These are phyloP conservation scores for Gymnocypris eckloni DNA, from an alignment of 2,797 vertebrate species.

Conservation along the genomic window DNA sequence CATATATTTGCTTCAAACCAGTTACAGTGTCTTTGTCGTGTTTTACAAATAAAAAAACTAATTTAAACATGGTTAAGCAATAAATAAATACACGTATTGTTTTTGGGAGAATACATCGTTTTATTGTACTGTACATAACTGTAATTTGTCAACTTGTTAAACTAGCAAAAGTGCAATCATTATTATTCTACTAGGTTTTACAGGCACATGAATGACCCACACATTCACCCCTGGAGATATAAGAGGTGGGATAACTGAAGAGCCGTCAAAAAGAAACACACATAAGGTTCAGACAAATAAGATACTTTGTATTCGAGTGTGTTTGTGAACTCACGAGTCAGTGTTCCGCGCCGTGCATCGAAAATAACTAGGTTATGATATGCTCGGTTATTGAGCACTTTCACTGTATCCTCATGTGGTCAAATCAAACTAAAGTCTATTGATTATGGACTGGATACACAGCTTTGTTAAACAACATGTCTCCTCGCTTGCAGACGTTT, in stretches of 20 bases:
- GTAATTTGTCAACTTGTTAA: slow-evolving; percentile 27
- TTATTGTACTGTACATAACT: slow-evolving; percentile 60
- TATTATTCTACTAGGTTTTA: slow-evolving; percentile 38
- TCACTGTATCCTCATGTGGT: background rate
- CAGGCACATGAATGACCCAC: slow-evolving; percentile 24
- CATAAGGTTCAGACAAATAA: slow-evolving; percentile 34
- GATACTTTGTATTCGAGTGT: slow-evolving; percentile 1
- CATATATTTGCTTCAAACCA: background rate
- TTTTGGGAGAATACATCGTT: slow-evolving; percentile 49
- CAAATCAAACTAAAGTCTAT: slow-evolving; percentile 1
- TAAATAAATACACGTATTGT: slow-evolving; percentile 8
- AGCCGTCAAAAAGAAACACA: slow-evolving; percentile 31
- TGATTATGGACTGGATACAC: slow-evolving; percentile 13
- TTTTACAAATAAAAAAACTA: background rate
- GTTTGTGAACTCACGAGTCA: background rate
- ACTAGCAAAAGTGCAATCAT: slow-evolving; percentile 62
- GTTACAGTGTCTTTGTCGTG: background rate
- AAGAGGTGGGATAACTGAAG: slow-evolving; percentile 10
- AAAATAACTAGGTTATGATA: slow-evolving; percentile 2
- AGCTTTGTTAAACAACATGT: slow-evolving; percentile 16
- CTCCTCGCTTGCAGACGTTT: slow-evolving; percentile 3
- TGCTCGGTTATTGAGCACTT: background rate
- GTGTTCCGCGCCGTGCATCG: slow-evolving; percentile 3
- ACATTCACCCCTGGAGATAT: slow-evolving; percentile 41
- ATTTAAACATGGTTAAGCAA: background rate